Percentiles rank a stretch among this genome's conserved stretches.
phyloP scores from a whole-genome alignment of 2,113 vertebrate species.

The Equus przewalskii region DNA sequence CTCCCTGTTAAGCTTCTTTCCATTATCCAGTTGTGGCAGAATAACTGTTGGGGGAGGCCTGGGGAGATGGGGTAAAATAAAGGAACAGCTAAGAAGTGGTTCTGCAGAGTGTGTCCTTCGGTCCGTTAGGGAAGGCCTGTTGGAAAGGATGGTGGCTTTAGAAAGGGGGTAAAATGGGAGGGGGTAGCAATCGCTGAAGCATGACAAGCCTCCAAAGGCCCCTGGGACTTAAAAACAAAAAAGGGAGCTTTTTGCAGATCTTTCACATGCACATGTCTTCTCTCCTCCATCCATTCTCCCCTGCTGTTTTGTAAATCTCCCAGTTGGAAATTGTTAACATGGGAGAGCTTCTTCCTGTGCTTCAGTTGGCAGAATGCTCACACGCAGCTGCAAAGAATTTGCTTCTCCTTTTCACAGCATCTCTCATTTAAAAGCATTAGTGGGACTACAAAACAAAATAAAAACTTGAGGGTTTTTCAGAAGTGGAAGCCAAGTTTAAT shows the following conservation, averaged over 20 bases:
- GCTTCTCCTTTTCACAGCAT: slow-evolving; percentile 78
- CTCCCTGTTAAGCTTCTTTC: slow-evolving; percentile 58
- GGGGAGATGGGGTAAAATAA: slow-evolving; percentile 61
- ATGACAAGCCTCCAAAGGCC: slow-evolving; percentile 45
- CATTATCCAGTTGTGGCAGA: slow-evolving; percentile 56
- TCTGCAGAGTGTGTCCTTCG: slow-evolving; percentile 37
- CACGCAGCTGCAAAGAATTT: slow-evolving; percentile 78
- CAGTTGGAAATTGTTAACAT: slow-evolving; percentile 66
- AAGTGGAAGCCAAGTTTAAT: slow-evolving; percentile 87
- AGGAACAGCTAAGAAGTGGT: slow-evolving; percentile 53
- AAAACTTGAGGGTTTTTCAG: slow-evolving; percentile 84
- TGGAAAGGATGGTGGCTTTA: slow-evolving; percentile 63
- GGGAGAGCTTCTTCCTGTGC: slow-evolving; percentile 74
- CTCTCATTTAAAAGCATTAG: slow-evolving; percentile 83
- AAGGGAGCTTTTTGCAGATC: slow-evolving; percentile 69
- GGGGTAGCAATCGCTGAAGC: slow-evolving; percentile 64
- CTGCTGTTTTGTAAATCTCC: slow-evolving; percentile 77
- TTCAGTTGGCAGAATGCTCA: slow-evolving; percentile 82
- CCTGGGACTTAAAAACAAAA: slow-evolving; percentile 55
- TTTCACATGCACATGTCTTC: slow-evolving; percentile 43
- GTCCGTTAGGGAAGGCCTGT: background rate
- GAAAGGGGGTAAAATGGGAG: slow-evolving; percentile 63
- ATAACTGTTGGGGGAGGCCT: slow-evolving; percentile 55
- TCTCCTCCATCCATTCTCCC: background rate
- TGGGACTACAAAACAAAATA: slow-evolving; percentile 85